These are phyloP conservation scores for Geotria australis DNA, from an alignment of 2,797 vertebrate species.

Conservation along the genomic window DNA sequence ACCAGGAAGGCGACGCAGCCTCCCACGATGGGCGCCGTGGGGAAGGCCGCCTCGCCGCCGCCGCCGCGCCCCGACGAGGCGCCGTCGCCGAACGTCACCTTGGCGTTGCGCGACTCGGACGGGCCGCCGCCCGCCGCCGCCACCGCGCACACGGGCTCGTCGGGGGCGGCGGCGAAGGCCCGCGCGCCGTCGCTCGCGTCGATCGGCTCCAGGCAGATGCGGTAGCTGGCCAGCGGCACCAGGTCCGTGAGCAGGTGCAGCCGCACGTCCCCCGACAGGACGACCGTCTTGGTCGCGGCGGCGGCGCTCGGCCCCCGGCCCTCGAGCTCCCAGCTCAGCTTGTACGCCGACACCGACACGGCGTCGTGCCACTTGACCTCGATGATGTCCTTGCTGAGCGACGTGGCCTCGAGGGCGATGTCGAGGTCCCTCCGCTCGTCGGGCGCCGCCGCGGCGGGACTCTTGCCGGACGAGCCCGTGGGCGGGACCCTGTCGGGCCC, in stretches of 20 bases:
- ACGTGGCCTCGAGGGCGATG: background rate
- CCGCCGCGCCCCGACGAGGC: background rate
- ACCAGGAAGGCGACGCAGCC: conserved; percentile 62
- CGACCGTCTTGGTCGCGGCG: conserved; percentile 47
- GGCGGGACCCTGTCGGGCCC: background rate
- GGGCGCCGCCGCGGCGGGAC: background rate
- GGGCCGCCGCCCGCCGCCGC: background rate
- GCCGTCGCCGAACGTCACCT: background rate
- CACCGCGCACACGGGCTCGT: too few species aligned
- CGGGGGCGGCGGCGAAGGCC: conserved; percentile 1
- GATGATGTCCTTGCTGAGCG: background rate
- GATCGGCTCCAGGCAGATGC: conserved; percentile 69
- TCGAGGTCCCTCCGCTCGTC: background rate
- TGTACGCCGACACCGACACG: conserved; percentile 41
- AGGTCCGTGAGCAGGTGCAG: conserved; percentile 29
- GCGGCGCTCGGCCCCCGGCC: conserved; percentile 56
- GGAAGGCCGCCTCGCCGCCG: conserved; percentile 32
- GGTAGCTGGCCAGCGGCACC: conserved; percentile 59
- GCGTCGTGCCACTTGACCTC: conserved; percentile 55
- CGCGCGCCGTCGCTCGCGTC: conserved; percentile 53
- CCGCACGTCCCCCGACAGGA: conserved; percentile 38
- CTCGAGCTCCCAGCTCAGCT: conserved; percentile 85
- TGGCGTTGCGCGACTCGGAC: background rate
- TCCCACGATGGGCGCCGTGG: conserved; percentile 55
- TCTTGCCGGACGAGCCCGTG: background rate